Conservation (phyloP, 2,797 vertebrate genomes). For the Harpagifer antarcticus region DNA sequence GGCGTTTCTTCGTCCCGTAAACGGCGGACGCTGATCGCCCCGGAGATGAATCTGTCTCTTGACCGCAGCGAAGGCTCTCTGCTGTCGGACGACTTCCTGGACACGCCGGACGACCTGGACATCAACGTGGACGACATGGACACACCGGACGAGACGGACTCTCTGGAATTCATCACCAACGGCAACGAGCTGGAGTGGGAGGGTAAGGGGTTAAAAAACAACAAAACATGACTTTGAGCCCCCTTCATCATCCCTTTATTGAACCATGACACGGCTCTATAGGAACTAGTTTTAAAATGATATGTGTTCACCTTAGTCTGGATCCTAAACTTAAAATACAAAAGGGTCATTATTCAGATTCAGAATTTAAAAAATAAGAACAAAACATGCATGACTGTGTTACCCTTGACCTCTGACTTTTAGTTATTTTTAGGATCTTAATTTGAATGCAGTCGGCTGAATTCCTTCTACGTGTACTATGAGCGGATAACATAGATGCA, state of each 20-base stretch:
- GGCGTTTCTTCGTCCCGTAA: constrained; percentile 83
- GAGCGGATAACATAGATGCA: too few relatives aligned
- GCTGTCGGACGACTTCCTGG: constrained; percentile 94
- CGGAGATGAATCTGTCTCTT: constrained; percentile 97
- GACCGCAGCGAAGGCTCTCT: constrained; percentile 97
- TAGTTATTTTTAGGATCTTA: too few relatives aligned
- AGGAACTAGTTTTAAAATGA: background rate
- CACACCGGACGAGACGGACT: constrained; percentile 96
- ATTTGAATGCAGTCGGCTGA: too few relatives aligned
- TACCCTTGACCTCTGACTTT: too few relatives aligned
- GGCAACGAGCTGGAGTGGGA: constrained; percentile 98
- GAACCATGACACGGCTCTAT: background rate
- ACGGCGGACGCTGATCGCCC: constrained; percentile 92
- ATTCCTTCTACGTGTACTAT: too few relatives aligned
- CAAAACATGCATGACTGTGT: too few relatives aligned
- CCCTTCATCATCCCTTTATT: background rate
- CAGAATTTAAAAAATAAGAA: too few relatives aligned
- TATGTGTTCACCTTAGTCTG: background rate
- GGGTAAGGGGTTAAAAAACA: constrained; percentile 78
- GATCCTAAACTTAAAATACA: background rate
- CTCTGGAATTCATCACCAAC: constrained; percentile 94
- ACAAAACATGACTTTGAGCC: background rate
- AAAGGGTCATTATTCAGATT: too few relatives aligned
- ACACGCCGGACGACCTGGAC: constrained; percentile 96
- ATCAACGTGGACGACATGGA: constrained; percentile 98